Base-by-base conservation (phyloP, 2,113 vertebrate species). In the Hemichromis elongatus region DNA sequence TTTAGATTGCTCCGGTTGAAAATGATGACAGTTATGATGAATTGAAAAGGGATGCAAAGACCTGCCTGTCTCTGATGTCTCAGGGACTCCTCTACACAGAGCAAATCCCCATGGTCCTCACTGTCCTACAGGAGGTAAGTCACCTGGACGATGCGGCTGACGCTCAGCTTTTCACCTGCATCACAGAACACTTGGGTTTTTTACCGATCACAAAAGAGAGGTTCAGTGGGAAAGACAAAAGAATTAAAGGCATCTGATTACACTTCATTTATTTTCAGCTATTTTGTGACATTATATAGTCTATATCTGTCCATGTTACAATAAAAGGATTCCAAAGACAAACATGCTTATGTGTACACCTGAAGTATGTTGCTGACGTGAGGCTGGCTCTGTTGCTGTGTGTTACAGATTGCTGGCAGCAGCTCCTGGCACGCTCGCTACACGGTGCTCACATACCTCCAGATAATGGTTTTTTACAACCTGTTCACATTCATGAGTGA, bases 381-480 rank as follows among this genome's bases (percentile, higher is more conserved):
- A n/a, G 45, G 42, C 83, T 82, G 92, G 8, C 14, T 75, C 52
- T 92, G 59, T 85, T 81, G 9, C 80, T 83, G 30, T 89, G 54
- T 87, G 52, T 90, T 93, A 16, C 94, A 99, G 98, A 99, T 97
- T 83, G 97, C 98, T 84, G 96, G 95, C 93, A 99, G 97, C 95
- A 97, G 96, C 96, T 99, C 98, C 82, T 99, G 98, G 98, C 98
- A 99, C 54, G 98, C 98, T 35, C 96, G 98, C 75, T 99, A 99
- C 89, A 98, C 98, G 13, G 96, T 99, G 84, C 93, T 99, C 92
- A 99, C 97, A 94, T 99, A 99, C 96, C 97, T 99, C 94, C 98
- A 99, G 96, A 97, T 98, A 53, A 98, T 98, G 98, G 98, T 99
- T 50, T 99, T 99, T 95, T 99, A 99, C 96, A 99, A 99, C 95